Conservation (phyloP, 2,113 vertebrate species). For the chimpanzee (Pan troglodytes) region DNA sequence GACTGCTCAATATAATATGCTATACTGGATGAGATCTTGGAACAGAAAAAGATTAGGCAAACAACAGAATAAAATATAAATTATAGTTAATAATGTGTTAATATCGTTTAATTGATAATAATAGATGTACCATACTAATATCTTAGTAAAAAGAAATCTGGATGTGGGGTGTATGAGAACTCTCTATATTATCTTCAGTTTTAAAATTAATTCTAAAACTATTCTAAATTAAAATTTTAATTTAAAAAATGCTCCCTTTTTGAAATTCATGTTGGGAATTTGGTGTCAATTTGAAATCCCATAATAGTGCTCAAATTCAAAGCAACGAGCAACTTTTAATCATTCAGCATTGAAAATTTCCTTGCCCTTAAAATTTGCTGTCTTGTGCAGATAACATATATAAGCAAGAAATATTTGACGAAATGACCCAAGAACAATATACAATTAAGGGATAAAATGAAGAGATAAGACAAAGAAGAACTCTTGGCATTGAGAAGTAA, state of each 20-base stretch:
- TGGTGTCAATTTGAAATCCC: background rate
- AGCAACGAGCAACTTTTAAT: constrained; percentile 6
- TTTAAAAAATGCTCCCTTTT: background rate
- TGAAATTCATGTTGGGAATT: background rate
- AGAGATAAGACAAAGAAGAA: background rate
- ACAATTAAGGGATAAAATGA: background rate
- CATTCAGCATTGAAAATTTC: background rate
- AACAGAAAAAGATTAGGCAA: background rate
- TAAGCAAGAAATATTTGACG: background rate
- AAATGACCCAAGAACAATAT: background rate
- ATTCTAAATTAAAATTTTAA: constrained; percentile 13
- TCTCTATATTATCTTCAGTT: background rate
- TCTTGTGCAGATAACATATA: background rate
- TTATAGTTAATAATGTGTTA: background rate
- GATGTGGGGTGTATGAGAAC: background rate
- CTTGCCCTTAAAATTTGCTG: background rate
- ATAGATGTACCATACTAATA: background rate
- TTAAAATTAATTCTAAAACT: background rate
- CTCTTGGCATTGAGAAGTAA: background rate
- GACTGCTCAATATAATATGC: background rate
- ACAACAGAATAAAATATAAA: background rate
- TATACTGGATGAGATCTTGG: background rate
- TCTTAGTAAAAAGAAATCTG: background rate
- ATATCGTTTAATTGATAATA: background rate
- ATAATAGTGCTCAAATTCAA: background rate